Conservation (phyloP, 1,140 invertebrate species). For the Sycobia sp. region DNA sequence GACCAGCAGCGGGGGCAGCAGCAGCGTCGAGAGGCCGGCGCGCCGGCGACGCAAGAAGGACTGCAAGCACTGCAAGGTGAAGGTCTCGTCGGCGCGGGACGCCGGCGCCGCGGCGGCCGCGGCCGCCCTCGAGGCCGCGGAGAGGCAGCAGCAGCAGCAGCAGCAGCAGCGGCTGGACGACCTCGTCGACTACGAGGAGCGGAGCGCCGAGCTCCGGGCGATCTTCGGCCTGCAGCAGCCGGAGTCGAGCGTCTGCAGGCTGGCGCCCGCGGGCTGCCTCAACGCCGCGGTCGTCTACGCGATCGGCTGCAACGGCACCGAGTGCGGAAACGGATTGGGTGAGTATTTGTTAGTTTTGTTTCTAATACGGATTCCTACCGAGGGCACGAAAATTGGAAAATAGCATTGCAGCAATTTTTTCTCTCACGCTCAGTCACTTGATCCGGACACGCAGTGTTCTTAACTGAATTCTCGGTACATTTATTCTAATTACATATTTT, state of each 20-base stretch:
- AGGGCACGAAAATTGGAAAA: too few relatives aligned
- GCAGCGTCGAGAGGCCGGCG: constrained; percentile 29
- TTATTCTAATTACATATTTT: too few relatives aligned
- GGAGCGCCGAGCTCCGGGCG: constrained; percentile 32
- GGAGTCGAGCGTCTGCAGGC: constrained; percentile 33
- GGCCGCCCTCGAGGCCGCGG: not conserved
- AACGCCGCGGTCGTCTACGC: constrained; percentile 19
- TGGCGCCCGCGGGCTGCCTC: constrained; percentile 6
- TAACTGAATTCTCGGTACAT: too few relatives aligned
- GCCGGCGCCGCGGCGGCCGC: not conserved
- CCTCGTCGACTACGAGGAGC: constrained; percentile 2
- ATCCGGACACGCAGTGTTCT: too few relatives aligned
- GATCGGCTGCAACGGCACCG: constrained; percentile 21
- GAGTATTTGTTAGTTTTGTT: not conserved
- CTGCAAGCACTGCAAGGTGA: constrained; percentile 55
- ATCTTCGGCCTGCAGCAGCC: constrained; percentile 39
- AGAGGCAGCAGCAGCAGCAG: not conserved
- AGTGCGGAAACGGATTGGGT: constrained; percentile 8
- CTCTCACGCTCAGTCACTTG: too few relatives aligned
- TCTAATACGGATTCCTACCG: too few relatives aligned
- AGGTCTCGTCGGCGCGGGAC: constrained; percentile 18
- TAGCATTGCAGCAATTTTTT: too few relatives aligned
- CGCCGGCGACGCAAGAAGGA: constrained; percentile 53
- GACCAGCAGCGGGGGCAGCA: constrained; percentile 5
- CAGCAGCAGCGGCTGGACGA: not conserved